These are phyloP conservation scores for Nephotettix cincticeps DNA, from an alignment of 1,140 invertebrate genomes.

Conservation along the genomic window DNA sequence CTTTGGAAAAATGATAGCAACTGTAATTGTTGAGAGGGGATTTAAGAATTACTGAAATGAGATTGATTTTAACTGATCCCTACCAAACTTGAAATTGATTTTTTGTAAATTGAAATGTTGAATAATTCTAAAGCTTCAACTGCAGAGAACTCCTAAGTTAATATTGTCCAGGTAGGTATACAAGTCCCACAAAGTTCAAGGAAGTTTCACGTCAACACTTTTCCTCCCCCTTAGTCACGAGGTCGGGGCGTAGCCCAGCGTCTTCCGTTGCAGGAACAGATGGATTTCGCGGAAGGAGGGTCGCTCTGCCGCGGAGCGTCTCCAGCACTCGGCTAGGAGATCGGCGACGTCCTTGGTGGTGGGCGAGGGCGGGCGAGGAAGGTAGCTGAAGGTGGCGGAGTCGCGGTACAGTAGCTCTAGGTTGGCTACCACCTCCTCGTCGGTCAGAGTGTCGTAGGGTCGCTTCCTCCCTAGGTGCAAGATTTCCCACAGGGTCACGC, in stretches of 20 bases:
- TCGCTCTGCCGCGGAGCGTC: conserved; percentile 69
- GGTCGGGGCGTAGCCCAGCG: conserved; percentile 67
- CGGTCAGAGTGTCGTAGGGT: conserved; percentile 69
- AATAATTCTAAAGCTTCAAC: too few species aligned
- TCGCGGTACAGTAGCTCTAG: conserved; percentile 62
- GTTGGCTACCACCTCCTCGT: conserved; percentile 70
- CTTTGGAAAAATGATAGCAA: too few species aligned
- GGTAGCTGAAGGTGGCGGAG: conserved; percentile 57
- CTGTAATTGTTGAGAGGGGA: too few species aligned
- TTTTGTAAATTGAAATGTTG: too few species aligned
- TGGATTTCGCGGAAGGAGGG: conserved; percentile 85
- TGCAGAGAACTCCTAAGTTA: too few species aligned
- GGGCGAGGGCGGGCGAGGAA: conserved; percentile 55
- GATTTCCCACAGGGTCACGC: conserved; percentile 72
- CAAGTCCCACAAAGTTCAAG: too few species aligned
- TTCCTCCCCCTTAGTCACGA: conserved; percentile 40
- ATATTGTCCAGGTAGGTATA: too few species aligned
- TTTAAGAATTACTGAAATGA: too few species aligned
- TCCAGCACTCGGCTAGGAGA: conserved; percentile 88
- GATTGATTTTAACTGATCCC: too few species aligned
- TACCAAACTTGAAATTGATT: too few species aligned
- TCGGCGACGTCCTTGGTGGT: conserved; percentile 80
- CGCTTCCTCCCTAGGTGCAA: conserved; percentile 66
- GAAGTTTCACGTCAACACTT: too few species aligned
- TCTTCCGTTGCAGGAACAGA: conserved; percentile 81